A percentile compares a stretch with the other conserved stretches of the same genome.
phyloP scores from a whole-genome alignment of 2,113 vertebrate genomes.

The Cephalopterus ornatus region DNA sequence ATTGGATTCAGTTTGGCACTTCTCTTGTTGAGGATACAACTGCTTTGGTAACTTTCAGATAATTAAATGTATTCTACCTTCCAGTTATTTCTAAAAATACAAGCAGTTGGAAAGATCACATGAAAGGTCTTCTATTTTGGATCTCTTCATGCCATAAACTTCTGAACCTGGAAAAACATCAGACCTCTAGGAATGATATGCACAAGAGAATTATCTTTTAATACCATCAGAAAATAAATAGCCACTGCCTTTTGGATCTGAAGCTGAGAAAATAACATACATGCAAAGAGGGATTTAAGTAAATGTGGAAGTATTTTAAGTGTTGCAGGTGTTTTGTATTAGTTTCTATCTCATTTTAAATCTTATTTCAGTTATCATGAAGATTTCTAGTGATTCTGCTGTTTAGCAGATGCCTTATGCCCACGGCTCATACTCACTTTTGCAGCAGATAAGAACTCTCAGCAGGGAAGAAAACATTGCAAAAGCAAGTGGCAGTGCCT shows the following conservation, averaged over 20 bases:
- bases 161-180: not conserved
- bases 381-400: not conserved
- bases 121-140: not conserved
- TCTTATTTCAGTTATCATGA: not conserved
- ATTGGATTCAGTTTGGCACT: not conserved
- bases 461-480: not conserved
- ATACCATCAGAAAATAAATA: not conserved
- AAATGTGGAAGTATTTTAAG: not conserved
- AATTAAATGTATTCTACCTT: not conserved
- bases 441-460: not conserved
- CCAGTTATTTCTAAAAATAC: slow-evolving; percentile 4
- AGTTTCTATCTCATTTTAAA: not conserved
- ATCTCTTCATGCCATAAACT: not conserved
- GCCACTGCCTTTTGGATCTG: not conserved
- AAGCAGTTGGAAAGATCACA: not conserved
- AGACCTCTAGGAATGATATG: not conserved
- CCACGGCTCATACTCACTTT: not conserved
- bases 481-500: not conserved
- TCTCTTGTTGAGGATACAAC: not conserved
- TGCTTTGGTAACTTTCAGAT: not conserved
- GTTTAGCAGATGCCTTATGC: not conserved
- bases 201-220: not conserved
- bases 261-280: not conserved
- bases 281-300: not conserved
- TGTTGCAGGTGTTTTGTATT: not conserved